A percentile compares a stretch with the other conserved stretches of the same genome.
Conservation (phyloP, 2,888 invertebrate genomes). For the Xylocampa areola region DNA sequence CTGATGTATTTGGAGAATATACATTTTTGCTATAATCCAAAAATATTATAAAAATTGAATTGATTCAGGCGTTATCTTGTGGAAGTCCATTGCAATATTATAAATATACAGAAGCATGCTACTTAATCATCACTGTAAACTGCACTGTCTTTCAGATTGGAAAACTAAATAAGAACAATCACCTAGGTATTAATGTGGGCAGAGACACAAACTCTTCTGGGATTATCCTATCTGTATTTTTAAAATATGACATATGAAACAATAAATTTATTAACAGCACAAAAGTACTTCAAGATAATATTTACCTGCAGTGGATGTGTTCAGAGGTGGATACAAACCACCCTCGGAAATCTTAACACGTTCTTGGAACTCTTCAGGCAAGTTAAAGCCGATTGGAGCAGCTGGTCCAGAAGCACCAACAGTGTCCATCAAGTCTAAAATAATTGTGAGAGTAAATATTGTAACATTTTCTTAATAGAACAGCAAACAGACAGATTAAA, state of each 20-base stretch:
- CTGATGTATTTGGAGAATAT: no score
- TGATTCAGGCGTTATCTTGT: no score
- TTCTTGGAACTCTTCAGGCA: conserved; percentile 76
- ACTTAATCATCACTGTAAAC: no score
- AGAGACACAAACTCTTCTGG: no score
- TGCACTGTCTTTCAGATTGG: no score
- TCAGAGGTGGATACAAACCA: conserved; percentile 78
- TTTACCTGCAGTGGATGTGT: conserved; percentile 79
- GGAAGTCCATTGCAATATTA: no score
- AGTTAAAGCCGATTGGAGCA: conserved; percentile 73
- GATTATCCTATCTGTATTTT: background rate
- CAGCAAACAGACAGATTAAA: background rate
- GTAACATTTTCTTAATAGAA: background rate
- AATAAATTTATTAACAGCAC: conserved; percentile 4
- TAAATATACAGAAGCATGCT: no score
- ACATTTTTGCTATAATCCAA: no score
- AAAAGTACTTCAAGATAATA: conserved; percentile 9
- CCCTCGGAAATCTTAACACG: conserved; percentile 68
- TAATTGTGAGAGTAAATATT: conserved; percentile 8
- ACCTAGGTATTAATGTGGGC: no score
- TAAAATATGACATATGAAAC: conserved; percentile 22
- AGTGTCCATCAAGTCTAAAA: conserved; percentile 73
- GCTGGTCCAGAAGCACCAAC: conserved; percentile 55
- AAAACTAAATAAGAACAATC: no score
- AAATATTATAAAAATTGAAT: no score